Evolutionary conservation across 2,797 vertebrate genomes (phyloP), one percentile per base, ranked within the genome.

Genomic region (Huso huso): DNA sequence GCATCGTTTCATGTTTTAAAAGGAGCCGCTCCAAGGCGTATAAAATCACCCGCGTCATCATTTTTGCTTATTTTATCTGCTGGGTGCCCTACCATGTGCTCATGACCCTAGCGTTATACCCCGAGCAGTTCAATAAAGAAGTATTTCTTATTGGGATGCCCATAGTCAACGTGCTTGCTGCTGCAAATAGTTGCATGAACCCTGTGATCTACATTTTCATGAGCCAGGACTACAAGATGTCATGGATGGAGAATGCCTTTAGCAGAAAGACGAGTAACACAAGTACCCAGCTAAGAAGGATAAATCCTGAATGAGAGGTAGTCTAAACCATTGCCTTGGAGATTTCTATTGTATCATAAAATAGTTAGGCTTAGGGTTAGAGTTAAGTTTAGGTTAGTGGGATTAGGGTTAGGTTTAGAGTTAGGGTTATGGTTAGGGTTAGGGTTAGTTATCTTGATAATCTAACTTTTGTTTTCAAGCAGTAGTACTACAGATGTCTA

Each of bases 201-300:
- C 91, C 92, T 0, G 76, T 92, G 2, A 82, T 93, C 51, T 93
- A 89, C 0, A 84, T 93, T 64, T 87, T 90, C 74, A 80, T 89
- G 83, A 88, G 88, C 8, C 79, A 84, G 48, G 86, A 89, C 75
- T 84, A 88, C 61, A 88, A 83, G 74, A 90, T 90, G 76, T 82
- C 83, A 18, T 82, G 90, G 61, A 74, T 91, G 74, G 83, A 82
- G 65, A 86, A 87, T 0, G 87, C 87, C 1, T 80, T 91, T 71
- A 87, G 86, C 13, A 48, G 11, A 58, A 7, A n/a, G 18, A n/a
- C 7, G 5, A 5, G 3, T 37, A 37, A 37, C 3, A 37, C 37
- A 37, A 37, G 37, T 37, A 4, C 37, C 37, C 37, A 37, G 37
- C 37, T 37, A 37, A 37, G 37, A 37, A 37, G 37, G 37, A 37